Percentiles rank a stretch among this genome's conserved stretches.
phyloP scores from a whole-genome alignment of 1,140 invertebrate genomes.

The Reticulitermes speratus region DNA sequence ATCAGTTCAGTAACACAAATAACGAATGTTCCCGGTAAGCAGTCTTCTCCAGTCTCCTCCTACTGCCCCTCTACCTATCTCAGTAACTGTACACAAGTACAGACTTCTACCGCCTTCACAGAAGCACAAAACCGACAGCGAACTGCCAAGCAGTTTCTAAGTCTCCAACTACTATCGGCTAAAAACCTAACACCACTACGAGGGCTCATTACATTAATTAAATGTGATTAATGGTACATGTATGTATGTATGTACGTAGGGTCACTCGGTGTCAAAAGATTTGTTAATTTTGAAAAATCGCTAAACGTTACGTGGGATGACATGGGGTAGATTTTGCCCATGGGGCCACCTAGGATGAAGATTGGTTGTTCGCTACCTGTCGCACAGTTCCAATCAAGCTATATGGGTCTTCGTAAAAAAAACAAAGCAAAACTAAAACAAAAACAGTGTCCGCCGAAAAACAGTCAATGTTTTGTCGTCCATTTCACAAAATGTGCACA shows the following conservation, averaged over 20 bases:
- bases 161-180: background rate
- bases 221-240: background rate
- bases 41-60: no score
- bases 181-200: background rate
- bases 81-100: no score
- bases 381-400: slow-evolving; percentile 3
- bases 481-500: background rate
- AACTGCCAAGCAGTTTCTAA: background rate
- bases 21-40: no score
- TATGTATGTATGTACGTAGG: background rate
- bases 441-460: background rate
- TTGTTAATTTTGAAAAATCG: slow-evolving; percentile 19
- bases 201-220: slow-evolving; percentile 13
- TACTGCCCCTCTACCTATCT: no score
- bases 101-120: background rate
- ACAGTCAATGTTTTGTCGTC: background rate
- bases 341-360: background rate
- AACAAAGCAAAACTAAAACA: background rate
- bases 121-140: background rate
- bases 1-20: no score
- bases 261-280: slow-evolving; percentile 4
- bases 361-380: slow-evolving; percentile 18
- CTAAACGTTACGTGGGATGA: background rate
- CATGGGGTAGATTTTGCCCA: background rate
- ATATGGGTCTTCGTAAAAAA: background rate